phyloP scores from a whole-genome alignment of 2,113 vertebrate species.

The Nothobranchius furzeri region DNA sequence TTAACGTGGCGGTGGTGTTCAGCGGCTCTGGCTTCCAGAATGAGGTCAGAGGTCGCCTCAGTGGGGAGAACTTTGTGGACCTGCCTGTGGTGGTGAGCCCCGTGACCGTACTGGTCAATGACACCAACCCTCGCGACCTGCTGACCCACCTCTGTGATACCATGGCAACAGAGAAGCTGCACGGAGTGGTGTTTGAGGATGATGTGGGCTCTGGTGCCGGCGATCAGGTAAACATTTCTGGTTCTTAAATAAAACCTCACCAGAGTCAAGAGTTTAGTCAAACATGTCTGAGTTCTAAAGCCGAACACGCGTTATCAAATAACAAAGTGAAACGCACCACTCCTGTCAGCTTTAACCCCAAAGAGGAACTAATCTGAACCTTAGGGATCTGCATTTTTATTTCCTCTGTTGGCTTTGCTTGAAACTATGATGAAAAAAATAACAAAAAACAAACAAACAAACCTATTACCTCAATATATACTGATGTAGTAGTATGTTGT shows the following conservation, averaged over 20 bases:
- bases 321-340: background rate
- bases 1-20: constrained; percentile 88
- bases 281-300: constrained; percentile 18
- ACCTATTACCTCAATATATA: no score
- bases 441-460: background rate
- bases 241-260: constrained; percentile 2
- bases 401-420: constrained; percentile 13
- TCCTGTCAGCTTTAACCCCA: constrained; percentile 25
- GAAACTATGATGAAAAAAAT: background rate
- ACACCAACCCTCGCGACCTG: constrained; percentile 93
- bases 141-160: constrained; percentile 90
- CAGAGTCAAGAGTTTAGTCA: constrained; percentile 36
- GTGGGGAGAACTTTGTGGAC: constrained; percentile 90
- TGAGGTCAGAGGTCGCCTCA: constrained; percentile 87
- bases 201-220: constrained; percentile 88
- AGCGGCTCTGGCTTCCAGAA: constrained; percentile 86
- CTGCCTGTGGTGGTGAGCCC: constrained; percentile 93
- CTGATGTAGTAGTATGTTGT: no score
- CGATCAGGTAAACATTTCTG: constrained; percentile 77
- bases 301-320: constrained; percentile 12
- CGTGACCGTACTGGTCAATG: constrained; percentile 90
- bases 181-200: constrained; percentile 94
- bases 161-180: constrained; percentile 86
- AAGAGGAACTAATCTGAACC: constrained; percentile 27
- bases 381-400: constrained; percentile 2